Evolutionary conservation across 2,113 vertebrate genomes (phyloP).

Genomic region (Scophthalmus maximus): DNA sequence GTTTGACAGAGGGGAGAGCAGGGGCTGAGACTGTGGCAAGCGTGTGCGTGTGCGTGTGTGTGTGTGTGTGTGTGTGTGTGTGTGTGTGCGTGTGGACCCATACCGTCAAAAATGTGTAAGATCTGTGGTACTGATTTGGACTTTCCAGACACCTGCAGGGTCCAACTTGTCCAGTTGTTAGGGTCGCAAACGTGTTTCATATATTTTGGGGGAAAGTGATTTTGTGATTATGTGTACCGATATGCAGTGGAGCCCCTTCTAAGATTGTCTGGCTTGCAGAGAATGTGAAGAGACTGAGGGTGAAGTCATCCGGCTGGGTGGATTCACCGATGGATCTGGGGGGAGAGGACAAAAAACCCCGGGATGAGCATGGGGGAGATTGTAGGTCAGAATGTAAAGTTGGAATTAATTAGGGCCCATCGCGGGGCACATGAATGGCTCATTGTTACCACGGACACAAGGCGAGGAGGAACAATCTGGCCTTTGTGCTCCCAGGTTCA

Average conservation of each 20-base stretch:
- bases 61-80: constrained; percentile 1
- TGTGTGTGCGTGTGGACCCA: too few species aligned
- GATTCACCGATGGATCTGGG: constrained; percentile 42
- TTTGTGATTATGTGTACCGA: too few species aligned
- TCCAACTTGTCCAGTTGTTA: background rate
- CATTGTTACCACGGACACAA: constrained; percentile 70
- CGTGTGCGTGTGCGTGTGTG: constrained; percentile 28
- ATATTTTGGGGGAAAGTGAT: too few species aligned
- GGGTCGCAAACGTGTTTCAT: too few species aligned
- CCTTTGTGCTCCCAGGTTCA: constrained; percentile 68
- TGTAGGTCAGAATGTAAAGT: constrained; percentile 77
- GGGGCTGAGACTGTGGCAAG: constrained; percentile 20
- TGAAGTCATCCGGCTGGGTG: constrained; percentile 42
- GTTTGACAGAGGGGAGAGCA: constrained; percentile 50
- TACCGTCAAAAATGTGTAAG: too few species aligned
- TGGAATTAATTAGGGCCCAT: constrained; percentile 74
- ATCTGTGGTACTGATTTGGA: too few species aligned
- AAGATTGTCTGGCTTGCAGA: background rate
- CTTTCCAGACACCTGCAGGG: constrained; percentile 8
- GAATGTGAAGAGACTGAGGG: background rate
- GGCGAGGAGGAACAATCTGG: constrained; percentile 65
- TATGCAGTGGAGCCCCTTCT: background rate
- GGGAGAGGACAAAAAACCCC: too few species aligned
- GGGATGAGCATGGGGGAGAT: constrained; percentile 52
- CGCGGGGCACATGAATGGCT: constrained; percentile 63